phyloP scores from a whole-genome alignment of 2,113 vertebrate species.

The Albula goreensis region DNA sequence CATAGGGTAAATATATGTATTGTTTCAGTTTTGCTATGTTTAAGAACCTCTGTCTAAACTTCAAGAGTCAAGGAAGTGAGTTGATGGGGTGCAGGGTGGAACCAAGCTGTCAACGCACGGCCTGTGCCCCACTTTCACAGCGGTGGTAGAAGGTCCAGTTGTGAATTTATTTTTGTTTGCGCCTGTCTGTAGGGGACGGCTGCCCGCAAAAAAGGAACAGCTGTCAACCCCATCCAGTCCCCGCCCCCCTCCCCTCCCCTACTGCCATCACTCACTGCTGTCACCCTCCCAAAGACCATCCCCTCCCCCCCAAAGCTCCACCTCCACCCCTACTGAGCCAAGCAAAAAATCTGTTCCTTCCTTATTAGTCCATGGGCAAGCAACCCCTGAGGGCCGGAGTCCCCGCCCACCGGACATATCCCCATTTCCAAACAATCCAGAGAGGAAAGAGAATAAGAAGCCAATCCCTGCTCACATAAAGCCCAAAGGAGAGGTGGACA shows the following conservation, averaged over 20 bases:
- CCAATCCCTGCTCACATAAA: not conserved
- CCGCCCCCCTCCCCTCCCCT: not conserved
- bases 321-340: not conserved
- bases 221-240: not conserved
- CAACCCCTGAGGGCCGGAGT: not conserved
- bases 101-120: not conserved
- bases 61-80: not conserved
- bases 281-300: not conserved
- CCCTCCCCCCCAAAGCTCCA: not conserved
- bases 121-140: not conserved
- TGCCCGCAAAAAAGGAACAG: not conserved
- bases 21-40: not conserved
- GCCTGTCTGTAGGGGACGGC: not conserved
- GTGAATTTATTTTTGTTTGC: slow-evolving; percentile 15
- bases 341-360: not conserved
- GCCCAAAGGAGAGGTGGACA: not conserved
- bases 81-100: not conserved
- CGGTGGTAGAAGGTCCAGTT: not conserved
- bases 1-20: no score
- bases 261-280: not conserved
- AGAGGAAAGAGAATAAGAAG: not conserved
- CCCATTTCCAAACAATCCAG: slow-evolving; percentile 6
- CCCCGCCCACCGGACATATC: not conserved
- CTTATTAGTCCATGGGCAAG: slow-evolving; percentile 13
- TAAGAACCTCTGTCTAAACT: not conserved